Evolutionary conservation across 1,140 invertebrate species (phyloP).

Genomic region (Portunus trituberculatus): DNA sequence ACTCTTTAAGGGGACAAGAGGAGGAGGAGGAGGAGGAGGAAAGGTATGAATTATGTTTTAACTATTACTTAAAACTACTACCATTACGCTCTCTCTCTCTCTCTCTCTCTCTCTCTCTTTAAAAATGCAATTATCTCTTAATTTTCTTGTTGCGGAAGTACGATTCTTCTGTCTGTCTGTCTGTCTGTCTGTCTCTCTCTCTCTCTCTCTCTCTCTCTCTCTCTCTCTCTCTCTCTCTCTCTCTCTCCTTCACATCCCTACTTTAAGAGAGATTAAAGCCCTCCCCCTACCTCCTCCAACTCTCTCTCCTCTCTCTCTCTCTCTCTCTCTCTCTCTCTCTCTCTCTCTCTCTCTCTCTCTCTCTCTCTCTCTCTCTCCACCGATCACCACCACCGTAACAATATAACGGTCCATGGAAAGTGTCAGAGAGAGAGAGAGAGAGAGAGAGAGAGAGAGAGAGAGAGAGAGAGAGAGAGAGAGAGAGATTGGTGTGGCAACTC

Average conservation of each 20-base stretch:
- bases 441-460: conserved; percentile 32
- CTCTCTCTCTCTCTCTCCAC: conserved; percentile 25
- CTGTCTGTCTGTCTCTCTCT: not conserved
- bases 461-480: conserved; percentile 4
- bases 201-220: not conserved
- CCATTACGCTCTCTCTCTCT: too few species aligned
- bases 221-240: not conserved
- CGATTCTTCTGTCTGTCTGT: not conserved
- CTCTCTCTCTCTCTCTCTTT: too few species aligned
- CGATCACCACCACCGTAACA: too few species aligned
- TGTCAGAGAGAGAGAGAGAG: not conserved
- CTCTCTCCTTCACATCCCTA: not conserved
- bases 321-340: conserved; percentile 31
- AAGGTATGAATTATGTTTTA: too few species aligned
- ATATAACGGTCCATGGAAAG: not conserved
- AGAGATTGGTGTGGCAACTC: not conserved
- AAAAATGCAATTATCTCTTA: too few species aligned
- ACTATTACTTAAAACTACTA: too few species aligned
- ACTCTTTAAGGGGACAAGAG: not conserved
- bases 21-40: not conserved
- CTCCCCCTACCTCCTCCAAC: not conserved
- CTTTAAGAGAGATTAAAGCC: not conserved
- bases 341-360: conserved; percentile 40
- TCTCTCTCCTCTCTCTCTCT: not conserved
- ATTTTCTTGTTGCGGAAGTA: not conserved